Evolutionary conservation across 2,113 vertebrate species (phyloP).

Genomic region (Carettochelys insculpta): DNA sequence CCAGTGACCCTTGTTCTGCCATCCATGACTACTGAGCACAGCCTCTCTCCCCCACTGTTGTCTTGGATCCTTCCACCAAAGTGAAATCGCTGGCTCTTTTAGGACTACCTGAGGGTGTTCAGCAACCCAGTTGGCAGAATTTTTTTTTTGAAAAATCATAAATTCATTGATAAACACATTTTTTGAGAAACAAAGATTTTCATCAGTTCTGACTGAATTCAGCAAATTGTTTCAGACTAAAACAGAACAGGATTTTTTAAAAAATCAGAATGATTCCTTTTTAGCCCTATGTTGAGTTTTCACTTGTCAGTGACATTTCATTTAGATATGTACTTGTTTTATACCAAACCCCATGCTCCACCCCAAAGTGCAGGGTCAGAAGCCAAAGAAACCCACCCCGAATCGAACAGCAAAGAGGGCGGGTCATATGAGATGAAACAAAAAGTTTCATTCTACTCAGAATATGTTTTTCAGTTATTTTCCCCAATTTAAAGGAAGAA

Average conservation of each 20-base stretch:
- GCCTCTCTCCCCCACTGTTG: no score
- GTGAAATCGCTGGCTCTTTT: not conserved
- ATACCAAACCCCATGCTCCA: no score
- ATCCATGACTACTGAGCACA: no score
- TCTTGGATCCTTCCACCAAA: not conserved
- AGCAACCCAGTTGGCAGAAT: not conserved
- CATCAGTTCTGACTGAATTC: not conserved
- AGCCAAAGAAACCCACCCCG: not conserved
- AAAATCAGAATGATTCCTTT: not conserved
- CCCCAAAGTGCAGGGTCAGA: not conserved
- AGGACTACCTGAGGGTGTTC: fast-evolving
- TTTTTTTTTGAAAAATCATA: not conserved
- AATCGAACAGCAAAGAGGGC: not conserved
- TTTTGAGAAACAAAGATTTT: not conserved
- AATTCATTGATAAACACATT: not conserved
- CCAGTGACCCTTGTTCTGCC: no score
- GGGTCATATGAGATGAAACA: not conserved
- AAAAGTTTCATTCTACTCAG: not conserved
- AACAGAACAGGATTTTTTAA: not conserved
- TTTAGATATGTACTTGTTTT: not conserved
- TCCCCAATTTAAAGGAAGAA: not conserved
- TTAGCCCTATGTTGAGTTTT: not conserved
- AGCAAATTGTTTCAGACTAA: not conserved
- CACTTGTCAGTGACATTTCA: not conserved
- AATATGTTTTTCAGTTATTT: not conserved